These are phyloP conservation scores for Diachasma alloeum DNA, from an alignment of 1,140 invertebrate genomes.

Conservation along the genomic window DNA sequence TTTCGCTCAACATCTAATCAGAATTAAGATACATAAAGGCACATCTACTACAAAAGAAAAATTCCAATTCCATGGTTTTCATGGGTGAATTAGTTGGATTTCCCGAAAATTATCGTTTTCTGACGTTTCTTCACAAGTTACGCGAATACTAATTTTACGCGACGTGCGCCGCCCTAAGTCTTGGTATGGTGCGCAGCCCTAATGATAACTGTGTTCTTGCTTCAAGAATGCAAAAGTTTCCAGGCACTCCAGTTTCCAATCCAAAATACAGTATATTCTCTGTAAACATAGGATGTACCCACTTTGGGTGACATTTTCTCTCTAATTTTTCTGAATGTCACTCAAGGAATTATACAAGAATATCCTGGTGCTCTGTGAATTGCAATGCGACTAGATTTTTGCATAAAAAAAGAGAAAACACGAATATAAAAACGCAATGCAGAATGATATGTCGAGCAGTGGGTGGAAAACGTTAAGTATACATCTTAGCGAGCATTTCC, in stretches of 20 bases:
- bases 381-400: neutral
- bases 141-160: no score
- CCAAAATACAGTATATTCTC: neutral
- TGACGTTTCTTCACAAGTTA: no score
- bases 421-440: neutral
- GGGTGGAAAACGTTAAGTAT: slow-evolving; percentile 3
- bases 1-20: no score
- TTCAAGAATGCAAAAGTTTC: no score
- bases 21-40: no score
- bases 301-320: neutral
- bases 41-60: no score
- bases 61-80: no score
- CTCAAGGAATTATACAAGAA: neutral
- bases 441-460: neutral
- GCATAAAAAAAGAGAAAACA: neutral
- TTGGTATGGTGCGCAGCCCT: no score
- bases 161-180: no score
- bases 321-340: neutral
- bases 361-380: neutral
- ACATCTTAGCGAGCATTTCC: neutral
- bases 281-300: neutral
- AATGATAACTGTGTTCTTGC: no score
- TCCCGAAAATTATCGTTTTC: no score
- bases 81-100: no score
- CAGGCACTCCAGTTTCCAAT: neutral